Conservation (phyloP, 2,113 vertebrate genomes). For the Campylomormyrus tamandua region DNA sequence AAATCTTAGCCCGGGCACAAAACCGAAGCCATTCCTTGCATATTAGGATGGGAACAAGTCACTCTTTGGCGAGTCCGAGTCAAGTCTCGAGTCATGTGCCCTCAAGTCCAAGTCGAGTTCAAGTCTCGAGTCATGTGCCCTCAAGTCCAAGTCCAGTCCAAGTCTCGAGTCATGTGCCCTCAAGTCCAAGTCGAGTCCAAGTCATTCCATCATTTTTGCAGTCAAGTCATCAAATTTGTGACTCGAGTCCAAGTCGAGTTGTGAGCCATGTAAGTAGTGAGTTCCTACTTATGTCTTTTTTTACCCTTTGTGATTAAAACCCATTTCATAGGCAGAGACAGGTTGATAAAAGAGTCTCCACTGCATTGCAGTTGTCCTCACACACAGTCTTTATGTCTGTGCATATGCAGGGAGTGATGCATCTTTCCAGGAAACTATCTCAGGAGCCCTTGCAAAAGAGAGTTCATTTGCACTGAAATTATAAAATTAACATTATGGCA, state of each 20-base stretch:
- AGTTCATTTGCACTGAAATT: not conserved
- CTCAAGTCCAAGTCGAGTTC: not conserved
- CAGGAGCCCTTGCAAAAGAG: not conserved
- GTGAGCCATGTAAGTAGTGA: not conserved
- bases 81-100: not conserved
- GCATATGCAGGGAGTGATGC: too few species aligned
- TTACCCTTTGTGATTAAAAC: not conserved
- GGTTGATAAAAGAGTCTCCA: not conserved
- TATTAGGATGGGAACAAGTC: not conserved
- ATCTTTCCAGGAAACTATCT: too few species aligned
- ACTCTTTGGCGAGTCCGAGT: not conserved
- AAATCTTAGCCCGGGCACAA: not conserved
- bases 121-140: not conserved
- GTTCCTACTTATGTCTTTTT: not conserved
- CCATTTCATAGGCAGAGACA: not conserved
- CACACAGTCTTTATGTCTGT: not conserved
- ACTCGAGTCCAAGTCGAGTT: not conserved
- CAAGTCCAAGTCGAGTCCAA: not conserved
- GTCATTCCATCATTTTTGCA: not conserved
- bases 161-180: too few species aligned
- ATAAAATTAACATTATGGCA: not conserved
- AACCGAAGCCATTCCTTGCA: not conserved
- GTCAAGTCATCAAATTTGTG: not conserved
- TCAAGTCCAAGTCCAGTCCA: not conserved
- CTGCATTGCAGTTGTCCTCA: not conserved